Base-by-base conservation (phyloP, 2,888 invertebrate species). In the Drosophila fulvimacula region DNA sequence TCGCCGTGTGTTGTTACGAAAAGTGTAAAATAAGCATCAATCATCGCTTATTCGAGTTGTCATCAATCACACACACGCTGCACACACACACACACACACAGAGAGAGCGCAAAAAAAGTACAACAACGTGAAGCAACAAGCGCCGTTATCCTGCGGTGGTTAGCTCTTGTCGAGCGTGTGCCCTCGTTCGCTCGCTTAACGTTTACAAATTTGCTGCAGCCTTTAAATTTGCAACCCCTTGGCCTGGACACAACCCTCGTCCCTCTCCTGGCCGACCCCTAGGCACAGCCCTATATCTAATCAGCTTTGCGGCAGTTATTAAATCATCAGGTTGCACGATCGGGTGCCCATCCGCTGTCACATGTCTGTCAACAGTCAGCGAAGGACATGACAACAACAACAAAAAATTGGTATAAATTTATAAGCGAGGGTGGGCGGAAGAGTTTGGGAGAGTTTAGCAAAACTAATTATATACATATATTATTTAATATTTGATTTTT, bases 41-140 rank as follows among this genome's bases (percentile, higher is more conserved):
- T 91, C 91, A 91, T 91, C 87, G 91, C 90, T 91, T 90, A 90
- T 91, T 89, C 86, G 90, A 90, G 82, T 90, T 89, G 90, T 90
- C 91, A 91, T 91, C 91, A 91, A 91, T 91, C 91, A 91, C 81
- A 81, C 84, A 89, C 78, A 88, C 79, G 69, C 53, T 79, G 80
- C 76, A 87, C 81, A 76, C 88, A 69, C 68, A 73, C 70, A 70
- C 72, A 77, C 67, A 66, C 62, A 34, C 3, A 11, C 38, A 39
- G 78, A 68, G 27, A 30, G 27, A 30, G 27, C 6, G 67, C 68
- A 71, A 48, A 42, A 48, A 42, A 71, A 79, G 46, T 69, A 66
- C 57, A 74, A 69, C 61, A 66, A 70, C 27, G 52, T 48, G 53
- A 69, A 78, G 70, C 67, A 67, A 78, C 67, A 63, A 71, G 71